Conservation (phyloP, 2,888 invertebrate species). For the Cephus rjabovi region DNA sequence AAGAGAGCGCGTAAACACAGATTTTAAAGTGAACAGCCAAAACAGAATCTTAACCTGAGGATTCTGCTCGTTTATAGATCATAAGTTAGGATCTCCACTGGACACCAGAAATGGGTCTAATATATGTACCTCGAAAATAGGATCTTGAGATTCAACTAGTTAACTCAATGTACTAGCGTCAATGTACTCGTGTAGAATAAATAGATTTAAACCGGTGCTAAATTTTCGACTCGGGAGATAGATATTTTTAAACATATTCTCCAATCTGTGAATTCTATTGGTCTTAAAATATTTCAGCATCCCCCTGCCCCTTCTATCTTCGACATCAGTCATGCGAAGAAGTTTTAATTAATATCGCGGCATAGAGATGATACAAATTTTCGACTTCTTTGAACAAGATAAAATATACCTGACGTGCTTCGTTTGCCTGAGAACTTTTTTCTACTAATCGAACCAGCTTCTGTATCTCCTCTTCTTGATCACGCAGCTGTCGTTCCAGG, state of each 20-base stretch:
- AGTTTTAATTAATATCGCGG: background rate
- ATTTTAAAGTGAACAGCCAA: too few species aligned
- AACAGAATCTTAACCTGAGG: too few species aligned
- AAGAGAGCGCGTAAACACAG: too few species aligned
- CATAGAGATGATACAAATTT: background rate
- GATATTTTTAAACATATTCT: background rate
- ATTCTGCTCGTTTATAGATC: too few species aligned
- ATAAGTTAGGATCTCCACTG: too few species aligned
- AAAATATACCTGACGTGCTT: conserved; percentile 38
- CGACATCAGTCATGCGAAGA: background rate
- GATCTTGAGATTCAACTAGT: too few species aligned
- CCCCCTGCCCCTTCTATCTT: background rate
- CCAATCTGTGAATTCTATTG: background rate
- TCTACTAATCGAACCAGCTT: background rate
- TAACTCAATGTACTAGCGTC: too few species aligned
- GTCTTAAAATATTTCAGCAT: background rate
- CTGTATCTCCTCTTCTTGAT: conserved; percentile 51
- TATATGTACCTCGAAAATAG: too few species aligned
- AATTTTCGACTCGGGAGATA: too few species aligned
- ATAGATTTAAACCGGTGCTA: too few species aligned
- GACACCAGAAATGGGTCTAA: too few species aligned
- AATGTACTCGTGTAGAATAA: too few species aligned
- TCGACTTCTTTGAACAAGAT: background rate
- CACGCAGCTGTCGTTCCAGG: conserved; percentile 35
- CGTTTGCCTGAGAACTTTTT: conserved; percentile 1